phyloP scores from a whole-genome alignment of 2,113 vertebrate genomes.

The Orthonyx spaldingii region DNA sequence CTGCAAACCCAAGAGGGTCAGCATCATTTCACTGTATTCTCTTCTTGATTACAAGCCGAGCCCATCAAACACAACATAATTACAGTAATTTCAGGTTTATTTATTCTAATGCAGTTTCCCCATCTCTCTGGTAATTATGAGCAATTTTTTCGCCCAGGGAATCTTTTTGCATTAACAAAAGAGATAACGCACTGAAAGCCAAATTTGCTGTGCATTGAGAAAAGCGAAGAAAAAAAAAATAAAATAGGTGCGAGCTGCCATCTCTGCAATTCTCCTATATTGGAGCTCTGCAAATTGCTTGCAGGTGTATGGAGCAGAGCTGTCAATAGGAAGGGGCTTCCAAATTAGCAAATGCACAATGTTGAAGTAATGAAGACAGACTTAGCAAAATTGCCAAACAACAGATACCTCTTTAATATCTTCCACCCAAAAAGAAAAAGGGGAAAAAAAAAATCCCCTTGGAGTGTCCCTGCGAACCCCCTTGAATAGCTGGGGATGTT shows the following conservation, averaged over 20 bases:
- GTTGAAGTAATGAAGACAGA: constrained; percentile 90
- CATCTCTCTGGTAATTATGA: constrained; percentile 99
- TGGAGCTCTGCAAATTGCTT: constrained; percentile 98
- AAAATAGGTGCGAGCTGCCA: constrained; percentile 95
- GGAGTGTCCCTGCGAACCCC: constrained; percentile 54
- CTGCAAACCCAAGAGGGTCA: constrained; percentile 99
- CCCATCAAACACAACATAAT: constrained; percentile 99
- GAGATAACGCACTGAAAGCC: constrained; percentile 97
- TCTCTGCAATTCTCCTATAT: constrained; percentile 90
- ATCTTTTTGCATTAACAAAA: constrained; percentile 99
- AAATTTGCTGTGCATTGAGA: constrained; percentile 93
- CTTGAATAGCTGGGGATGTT: constrained; percentile 23
- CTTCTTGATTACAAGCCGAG: constrained; percentile 99
- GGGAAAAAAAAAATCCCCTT: constrained; percentile 25
- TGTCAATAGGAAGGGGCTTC: constrained; percentile 91
- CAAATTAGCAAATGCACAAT: constrained; percentile 97
- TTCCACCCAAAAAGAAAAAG: constrained; percentile 59
- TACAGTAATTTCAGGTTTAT: constrained; percentile 99
- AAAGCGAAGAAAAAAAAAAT: constrained; percentile 72
- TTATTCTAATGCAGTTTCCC: constrained; percentile 99
- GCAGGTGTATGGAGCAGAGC: constrained; percentile 96
- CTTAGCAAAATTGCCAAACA: constrained; percentile 85
- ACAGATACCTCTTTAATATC: constrained; percentile 81
- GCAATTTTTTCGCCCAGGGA: constrained; percentile 98
- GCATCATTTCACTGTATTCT: constrained; percentile 99